Percentiles rank a stretch among this genome's conserved stretches.
These are phyloP conservation scores for Xestobium rufovillosum DNA, from an alignment of 2,888 invertebrate species.

Conservation along the genomic window DNA sequence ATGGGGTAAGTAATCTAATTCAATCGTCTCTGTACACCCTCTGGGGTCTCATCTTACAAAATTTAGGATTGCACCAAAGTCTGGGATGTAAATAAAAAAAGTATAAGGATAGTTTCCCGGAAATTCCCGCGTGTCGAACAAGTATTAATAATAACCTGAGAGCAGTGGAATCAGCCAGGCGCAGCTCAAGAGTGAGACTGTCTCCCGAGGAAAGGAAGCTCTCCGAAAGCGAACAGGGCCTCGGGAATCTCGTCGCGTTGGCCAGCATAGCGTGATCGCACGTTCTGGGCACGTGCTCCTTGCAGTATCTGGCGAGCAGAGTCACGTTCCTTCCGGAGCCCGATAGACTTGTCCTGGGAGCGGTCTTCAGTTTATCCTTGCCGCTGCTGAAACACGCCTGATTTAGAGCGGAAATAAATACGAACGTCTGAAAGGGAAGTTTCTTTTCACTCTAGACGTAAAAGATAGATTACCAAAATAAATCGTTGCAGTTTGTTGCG, in stretches of 20 bases:
- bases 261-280: constrained; percentile 73
- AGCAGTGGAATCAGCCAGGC: constrained; percentile 74
- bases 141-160: constrained; percentile 69
- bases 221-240: constrained; percentile 70
- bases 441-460: constrained; percentile 5
- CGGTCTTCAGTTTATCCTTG: constrained; percentile 33
- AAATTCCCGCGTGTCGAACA: no score
- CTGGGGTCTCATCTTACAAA: no score
- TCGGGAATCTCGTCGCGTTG: constrained; percentile 47
- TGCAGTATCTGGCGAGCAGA: constrained; percentile 72
- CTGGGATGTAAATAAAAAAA: no score
- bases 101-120: no score
- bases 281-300: constrained; percentile 71
- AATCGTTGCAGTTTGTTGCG: constrained; percentile 70
- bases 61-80: no score
- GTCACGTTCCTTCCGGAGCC: constrained; percentile 54
- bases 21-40: no score
- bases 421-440: not conserved
- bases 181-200: constrained; percentile 71
- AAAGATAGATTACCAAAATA: constrained; percentile 60
- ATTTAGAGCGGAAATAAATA: constrained; percentile 14
- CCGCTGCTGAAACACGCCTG: constrained; percentile 27
- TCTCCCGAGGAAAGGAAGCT: constrained; percentile 78
- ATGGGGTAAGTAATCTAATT: no score
- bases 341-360: constrained; percentile 23